Base-by-base conservation (phyloP, 2,113 vertebrate genomes). In the Stegastes partitus region DNA sequence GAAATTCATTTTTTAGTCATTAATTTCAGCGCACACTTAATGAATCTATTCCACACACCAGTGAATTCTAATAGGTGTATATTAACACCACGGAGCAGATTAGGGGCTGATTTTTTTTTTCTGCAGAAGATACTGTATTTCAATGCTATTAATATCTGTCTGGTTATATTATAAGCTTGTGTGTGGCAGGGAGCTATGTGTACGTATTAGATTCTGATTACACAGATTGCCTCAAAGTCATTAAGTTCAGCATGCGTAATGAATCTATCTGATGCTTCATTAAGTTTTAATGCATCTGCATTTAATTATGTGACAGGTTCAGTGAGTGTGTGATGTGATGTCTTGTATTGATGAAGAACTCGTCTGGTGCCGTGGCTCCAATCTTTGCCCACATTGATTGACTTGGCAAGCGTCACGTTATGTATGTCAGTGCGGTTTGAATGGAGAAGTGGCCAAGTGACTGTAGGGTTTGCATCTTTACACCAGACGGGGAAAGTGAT, bases 41-140 rank as follows among this genome's bases (percentile, higher is more conserved):
- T 88, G 74, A 82, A 87, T 77, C 79, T 11, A 74, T 88, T 44
- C 53, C 79, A 83, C 77, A 74, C 83, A 49, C 57, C 73, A 76
- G 44, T 64, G 65, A 39, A 1, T 71, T 81, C 76, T 59, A 85
- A 55, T 74, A 59, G 55, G n/a, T 65, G 28, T 26, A 22, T 4
- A 59, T 83, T 75, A 81, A n/a, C 11, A 47, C 57, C n/a, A 2
- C 8, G 28, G 53, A 69, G 74, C 81, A 79, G 67, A 22, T 76
- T 53, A 69, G 42, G 11, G 45, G 39, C 53, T 45, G 58, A 34
- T 18, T 25, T 66, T 37, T 64, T 68, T 51, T 74, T 59, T 55
- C 71, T 67, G 31, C 54, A 56, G 58, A 57, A 79, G 83, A 70
- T 55, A 25, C 59, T 71, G 39, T 62, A 51, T 67, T 72, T 44